Base-by-base conservation (phyloP, 2,888 invertebrate genomes). In the Acronicta leporina region DNA sequence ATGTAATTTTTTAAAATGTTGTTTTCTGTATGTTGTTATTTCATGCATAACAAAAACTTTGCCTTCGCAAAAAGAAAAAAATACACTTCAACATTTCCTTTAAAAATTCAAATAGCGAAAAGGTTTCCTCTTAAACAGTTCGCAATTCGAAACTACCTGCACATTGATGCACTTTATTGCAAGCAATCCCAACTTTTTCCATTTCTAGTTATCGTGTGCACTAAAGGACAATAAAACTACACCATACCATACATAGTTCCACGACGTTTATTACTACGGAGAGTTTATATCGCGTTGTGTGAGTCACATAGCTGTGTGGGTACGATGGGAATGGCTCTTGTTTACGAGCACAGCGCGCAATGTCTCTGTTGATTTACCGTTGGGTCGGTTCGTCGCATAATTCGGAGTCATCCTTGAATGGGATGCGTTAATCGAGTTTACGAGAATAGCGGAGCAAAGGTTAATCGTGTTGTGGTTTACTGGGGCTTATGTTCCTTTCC, bases 181-280 rank as follows among this genome's bases (percentile, higher is more conserved):
- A 46, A 38, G 64, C 74, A 73, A 76, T 73, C 14, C 46, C 38
- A 77, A 77, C 77, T 79, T 77, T 79, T 76, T 73, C 77, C 77
- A 79, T 77, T 76, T 59, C 57, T 61, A 62, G 57, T 68, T 67
- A 70, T 69, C 59, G 65, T 51, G 20, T 63, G 63, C 42, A 48
- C 55, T 54, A 41, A 42, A 44, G 41, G 33, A 52, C 70, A 63
- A 69, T 69, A 70, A 70, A 74, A 69, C 58, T 52, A 42, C 58
- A 11, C 48, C 48, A 51, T 48, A 51, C 73, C 41, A 68, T 58
- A 67, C 56, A 51, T 38, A 46, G 68, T 42, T 38, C 33, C 15
- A 41, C 69, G 57, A 74, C 70, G 54, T 74, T 59, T 70, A 74
- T 63, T 69, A 69, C 48, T 41, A 42, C 48, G 48, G 48, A 49